Base-by-base conservation (phyloP, 2,113 vertebrate species). In the Salminus brasiliensis region DNA sequence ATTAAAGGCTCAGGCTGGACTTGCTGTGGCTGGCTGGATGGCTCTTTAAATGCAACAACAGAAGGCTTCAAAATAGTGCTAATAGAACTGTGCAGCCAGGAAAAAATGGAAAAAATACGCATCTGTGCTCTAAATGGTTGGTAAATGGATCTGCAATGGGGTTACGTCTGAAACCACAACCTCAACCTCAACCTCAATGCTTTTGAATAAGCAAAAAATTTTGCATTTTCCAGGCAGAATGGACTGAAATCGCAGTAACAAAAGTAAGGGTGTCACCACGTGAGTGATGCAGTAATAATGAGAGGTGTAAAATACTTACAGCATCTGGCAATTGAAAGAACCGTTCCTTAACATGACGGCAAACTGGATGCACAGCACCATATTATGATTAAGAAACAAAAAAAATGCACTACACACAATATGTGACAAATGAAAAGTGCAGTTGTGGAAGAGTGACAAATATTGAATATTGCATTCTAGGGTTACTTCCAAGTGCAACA, bases 1-100 rank as follows among this genome's bases (percentile, higher is more conserved):
- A 76, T 34, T 76, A 52, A 65, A 65, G 60, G 34, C 29, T 25
- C 60, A 36, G 21, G 21, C 21, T 32, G 59, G 73, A 49, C 30
- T 36, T 6, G 25, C 71, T 21, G 57, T 60, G 39, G 29, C 27
- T 60, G 25, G 27, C 4, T 27, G 10, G 27, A 18, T 21, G 2
- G 43, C 32, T 43, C 23, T 36, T 21, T n/a, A 10, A 21, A 39
- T n/a, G 60, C 60, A 65, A 39, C 73, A 76, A 65, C 32, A 27
- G 32, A 39, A 27, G 16, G 7, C 8, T 39, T 66, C 34, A 5
- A 39, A 39, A 66, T 1, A 29, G 29, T 8, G 0, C 55, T 41
- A 15, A 59, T 66, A 52, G 29, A 65, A 30, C 8, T 15, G 1
- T 65, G 45, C 45, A 52, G 43, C 27, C 43, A 47, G 18, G 29